A percentile compares a stretch with the other conserved stretches of the same genome.
These are phyloP conservation scores for Neosilurus hyrtlii DNA, from an alignment of 2,797 vertebrate species.

Conservation along the genomic window DNA sequence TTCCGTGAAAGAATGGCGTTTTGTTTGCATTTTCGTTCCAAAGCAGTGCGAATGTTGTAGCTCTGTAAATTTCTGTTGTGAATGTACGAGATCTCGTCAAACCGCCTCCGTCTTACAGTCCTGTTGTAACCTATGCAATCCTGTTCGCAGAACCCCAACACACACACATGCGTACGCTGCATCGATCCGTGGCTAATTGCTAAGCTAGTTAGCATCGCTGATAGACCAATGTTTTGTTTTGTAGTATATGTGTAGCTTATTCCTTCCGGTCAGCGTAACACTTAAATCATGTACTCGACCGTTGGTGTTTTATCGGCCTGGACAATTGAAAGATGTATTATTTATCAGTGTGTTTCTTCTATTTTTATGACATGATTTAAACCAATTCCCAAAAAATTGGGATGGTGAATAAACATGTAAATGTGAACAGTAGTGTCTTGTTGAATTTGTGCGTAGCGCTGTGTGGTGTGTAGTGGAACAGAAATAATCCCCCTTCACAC, in stretches of 20 bases:
- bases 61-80: background rate
- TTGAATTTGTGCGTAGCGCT: constrained; percentile 1
- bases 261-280: constrained; percentile 55
- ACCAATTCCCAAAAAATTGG: constrained; percentile 46
- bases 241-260: constrained; percentile 58
- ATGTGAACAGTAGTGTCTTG: constrained; percentile 60
- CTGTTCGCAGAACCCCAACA: constrained; percentile 5
- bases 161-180: background rate
- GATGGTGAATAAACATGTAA: constrained; percentile 68
- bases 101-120: constrained; percentile 46
- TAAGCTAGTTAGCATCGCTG: constrained; percentile 62
- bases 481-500: background rate
- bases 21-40: background rate
- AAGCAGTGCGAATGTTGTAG: constrained; percentile 14
- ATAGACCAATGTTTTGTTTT: constrained; percentile 61
- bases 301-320: constrained; percentile 45
- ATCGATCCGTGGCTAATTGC: background rate
- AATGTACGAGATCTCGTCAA: constrained; percentile 1
- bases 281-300: constrained; percentile 46
- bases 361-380: constrained; percentile 65
- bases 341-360: constrained; percentile 63
- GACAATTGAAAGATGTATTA: constrained; percentile 53
- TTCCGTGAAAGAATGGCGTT: background rate
- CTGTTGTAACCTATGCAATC: constrained; percentile 71
- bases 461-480: background rate